Evolutionary conservation across 2,888 invertebrate species (phyloP).

Genomic region (Alloplasta piceator): DNA sequence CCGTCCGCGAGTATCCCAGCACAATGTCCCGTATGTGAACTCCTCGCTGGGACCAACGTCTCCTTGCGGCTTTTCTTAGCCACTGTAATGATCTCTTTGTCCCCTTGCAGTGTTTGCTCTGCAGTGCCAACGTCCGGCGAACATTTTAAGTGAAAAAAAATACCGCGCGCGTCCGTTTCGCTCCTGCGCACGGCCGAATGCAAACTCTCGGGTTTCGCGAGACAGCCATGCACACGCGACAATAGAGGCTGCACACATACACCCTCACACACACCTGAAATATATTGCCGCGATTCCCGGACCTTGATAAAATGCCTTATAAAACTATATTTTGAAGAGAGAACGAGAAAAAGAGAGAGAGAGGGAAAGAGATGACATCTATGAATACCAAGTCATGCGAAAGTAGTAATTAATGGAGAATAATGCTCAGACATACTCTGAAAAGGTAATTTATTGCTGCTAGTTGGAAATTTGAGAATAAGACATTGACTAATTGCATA

Average conservation of each 20-base stretch:
- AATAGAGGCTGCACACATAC: slow-evolving; percentile 20
- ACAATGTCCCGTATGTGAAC: slow-evolving; percentile 7
- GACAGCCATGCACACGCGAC: slow-evolving; percentile 20
- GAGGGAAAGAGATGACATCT: neutral
- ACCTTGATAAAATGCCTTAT: slow-evolving; percentile 31
- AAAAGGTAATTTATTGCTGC: too few relatives aligned
- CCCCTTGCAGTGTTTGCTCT: slow-evolving; percentile 62
- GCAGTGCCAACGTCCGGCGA: slow-evolving; percentile 69
- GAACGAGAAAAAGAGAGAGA: slow-evolving; percentile 1
- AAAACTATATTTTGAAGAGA: neutral
- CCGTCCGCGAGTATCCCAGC: slow-evolving; percentile 68
- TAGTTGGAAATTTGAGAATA: too few relatives aligned
- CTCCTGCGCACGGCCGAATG: slow-evolving; percentile 69
- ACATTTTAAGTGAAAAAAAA: slow-evolving; percentile 76
- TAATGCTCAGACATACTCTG: neutral
- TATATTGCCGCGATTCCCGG: slow-evolving; percentile 79
- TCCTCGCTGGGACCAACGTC: slow-evolving; percentile 21
- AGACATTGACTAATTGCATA: too few relatives aligned
- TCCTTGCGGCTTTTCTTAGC: slow-evolving; percentile 73
- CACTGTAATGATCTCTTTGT: slow-evolving; percentile 81
- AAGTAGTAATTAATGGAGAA: neutral
- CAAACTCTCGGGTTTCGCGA: neutral
- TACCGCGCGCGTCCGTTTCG: slow-evolving; percentile 73
- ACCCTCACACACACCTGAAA: slow-evolving; percentile 70
- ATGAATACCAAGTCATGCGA: slow-evolving; percentile 1